These are phyloP conservation scores for Pollicipes pollicipes DNA, from an alignment of 1,140 invertebrate species.

Conservation along the genomic window DNA sequence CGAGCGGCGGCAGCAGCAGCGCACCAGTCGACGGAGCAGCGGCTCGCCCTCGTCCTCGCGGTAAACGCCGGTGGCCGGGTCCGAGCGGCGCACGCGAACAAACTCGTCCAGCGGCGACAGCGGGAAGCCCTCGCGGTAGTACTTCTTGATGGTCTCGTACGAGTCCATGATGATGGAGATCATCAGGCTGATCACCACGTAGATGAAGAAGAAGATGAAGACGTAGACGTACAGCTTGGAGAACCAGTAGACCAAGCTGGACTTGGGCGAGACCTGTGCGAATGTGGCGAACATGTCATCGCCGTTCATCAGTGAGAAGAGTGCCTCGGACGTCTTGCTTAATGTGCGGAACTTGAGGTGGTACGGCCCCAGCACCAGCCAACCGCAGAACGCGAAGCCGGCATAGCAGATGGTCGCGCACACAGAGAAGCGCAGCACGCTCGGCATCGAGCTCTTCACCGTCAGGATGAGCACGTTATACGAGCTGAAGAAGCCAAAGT, in stretches of 20 bases:
- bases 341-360: constrained; percentile 89
- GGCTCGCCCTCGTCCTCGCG: no score
- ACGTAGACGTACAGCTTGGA: constrained; percentile 88
- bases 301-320: constrained; percentile 90
- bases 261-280: constrained; percentile 66
- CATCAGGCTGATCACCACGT: constrained; percentile 91
- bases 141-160: constrained; percentile 96
- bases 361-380: constrained; percentile 93
- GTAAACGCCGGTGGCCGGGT: no score
- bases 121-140: no score
- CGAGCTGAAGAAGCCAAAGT: constrained; percentile 92
- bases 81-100: no score
- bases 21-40: no score
- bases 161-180: constrained; percentile 98
- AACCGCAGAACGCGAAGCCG: constrained; percentile 94
- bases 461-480: constrained; percentile 96
- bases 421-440: constrained; percentile 74
- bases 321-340: constrained; percentile 70
- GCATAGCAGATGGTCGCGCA: constrained; percentile 82
- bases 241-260: constrained; percentile 82
- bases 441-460: constrained; percentile 70
- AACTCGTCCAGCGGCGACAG: no score
- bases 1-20: no score
- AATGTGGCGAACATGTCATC: constrained; percentile 99
- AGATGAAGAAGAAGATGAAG: constrained; percentile 94